Evolutionary conservation across 2,888 invertebrate species (phyloP).

Genomic region (Ethmia dodecea): DNA sequence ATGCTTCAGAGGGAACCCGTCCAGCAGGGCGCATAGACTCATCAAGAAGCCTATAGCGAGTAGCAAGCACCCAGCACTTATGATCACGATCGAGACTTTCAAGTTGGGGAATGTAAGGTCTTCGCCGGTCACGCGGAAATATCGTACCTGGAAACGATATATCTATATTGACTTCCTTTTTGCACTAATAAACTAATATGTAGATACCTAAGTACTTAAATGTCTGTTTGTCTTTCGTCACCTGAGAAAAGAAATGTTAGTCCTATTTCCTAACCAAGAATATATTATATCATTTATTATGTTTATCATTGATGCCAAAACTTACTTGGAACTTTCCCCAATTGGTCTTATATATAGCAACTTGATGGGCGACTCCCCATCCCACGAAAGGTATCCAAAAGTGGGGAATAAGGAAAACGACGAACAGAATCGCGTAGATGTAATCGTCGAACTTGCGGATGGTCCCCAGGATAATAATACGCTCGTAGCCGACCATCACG

Average conservation of each 20-base stretch:
- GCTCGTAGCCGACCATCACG: conserved; percentile 78
- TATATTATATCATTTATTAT: no score
- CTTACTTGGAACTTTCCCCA: conserved; percentile 82
- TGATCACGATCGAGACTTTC: conserved; percentile 77
- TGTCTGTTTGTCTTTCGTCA: not conserved
- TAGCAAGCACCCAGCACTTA: conserved; percentile 79
- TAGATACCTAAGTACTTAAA: not conserved
- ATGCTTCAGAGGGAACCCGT: conserved; percentile 80
- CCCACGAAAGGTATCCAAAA: conserved; percentile 84
- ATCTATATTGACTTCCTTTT: no score
- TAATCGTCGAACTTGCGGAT: conserved; percentile 82
- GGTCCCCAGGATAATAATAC: conserved; percentile 78
- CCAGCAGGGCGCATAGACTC: conserved; percentile 77
- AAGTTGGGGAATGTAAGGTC: conserved; percentile 79
- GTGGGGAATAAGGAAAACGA: conserved; percentile 81
- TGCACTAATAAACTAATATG: not conserved
- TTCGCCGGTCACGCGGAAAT: conserved; percentile 77
- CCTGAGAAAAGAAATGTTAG: no score
- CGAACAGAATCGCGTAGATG: conserved; percentile 82
- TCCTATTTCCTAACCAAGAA: no score
- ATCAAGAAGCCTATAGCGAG: conserved; percentile 79
- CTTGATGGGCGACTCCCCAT: conserved; percentile 83
- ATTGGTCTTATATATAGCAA: conserved; percentile 82
- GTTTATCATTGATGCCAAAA: no score
- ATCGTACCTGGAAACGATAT: conserved; percentile 64